phyloP scores from a whole-genome alignment of 2,797 vertebrate species.

The Pelodytes ibericus region DNA sequence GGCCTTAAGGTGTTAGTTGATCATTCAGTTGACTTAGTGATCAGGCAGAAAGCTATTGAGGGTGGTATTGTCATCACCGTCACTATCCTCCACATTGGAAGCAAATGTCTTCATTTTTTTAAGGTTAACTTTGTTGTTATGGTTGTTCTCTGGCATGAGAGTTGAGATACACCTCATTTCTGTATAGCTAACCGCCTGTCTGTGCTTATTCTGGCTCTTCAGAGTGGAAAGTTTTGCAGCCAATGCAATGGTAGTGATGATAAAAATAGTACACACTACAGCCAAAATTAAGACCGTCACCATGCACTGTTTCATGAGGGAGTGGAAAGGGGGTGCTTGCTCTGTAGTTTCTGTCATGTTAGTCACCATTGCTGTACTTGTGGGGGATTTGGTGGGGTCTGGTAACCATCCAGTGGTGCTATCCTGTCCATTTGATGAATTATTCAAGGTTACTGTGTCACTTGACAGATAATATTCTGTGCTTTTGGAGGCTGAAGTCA shows the following conservation, averaged over 20 bases:
- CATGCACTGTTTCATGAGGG: conserved; percentile 72
- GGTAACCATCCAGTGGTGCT: rapidly evolving
- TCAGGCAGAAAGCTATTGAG: conserved; percentile 90
- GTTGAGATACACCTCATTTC: conserved; percentile 90
- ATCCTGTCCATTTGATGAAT: neutral
- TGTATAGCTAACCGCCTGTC: conserved; percentile 59
- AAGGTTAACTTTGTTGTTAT: conserved; percentile 43
- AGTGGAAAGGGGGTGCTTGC: neutral
- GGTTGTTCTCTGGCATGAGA: conserved; percentile 74
- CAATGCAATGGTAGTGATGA: conserved; percentile 77
- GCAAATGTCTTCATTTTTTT: conserved; percentile 49
- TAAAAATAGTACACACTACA: conserved; percentile 76
- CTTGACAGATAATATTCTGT: neutral
- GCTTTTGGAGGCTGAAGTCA: neutral
- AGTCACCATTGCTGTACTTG: rapidly evolving
- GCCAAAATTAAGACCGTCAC: conserved; percentile 78
- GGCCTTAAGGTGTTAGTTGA: too few species aligned
- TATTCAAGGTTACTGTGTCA: rapidly evolving
- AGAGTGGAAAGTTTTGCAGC: conserved; percentile 74
- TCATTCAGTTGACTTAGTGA: conserved; percentile 58
- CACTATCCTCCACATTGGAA: conserved; percentile 60
- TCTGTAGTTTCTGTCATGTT: neutral
- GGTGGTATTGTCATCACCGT: conserved; percentile 83
- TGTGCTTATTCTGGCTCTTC: conserved; percentile 61
- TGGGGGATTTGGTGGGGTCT: rapidly evolving